Base-by-base conservation (phyloP, 2,888 invertebrate genomes). In the Lucinisca nassula region DNA sequence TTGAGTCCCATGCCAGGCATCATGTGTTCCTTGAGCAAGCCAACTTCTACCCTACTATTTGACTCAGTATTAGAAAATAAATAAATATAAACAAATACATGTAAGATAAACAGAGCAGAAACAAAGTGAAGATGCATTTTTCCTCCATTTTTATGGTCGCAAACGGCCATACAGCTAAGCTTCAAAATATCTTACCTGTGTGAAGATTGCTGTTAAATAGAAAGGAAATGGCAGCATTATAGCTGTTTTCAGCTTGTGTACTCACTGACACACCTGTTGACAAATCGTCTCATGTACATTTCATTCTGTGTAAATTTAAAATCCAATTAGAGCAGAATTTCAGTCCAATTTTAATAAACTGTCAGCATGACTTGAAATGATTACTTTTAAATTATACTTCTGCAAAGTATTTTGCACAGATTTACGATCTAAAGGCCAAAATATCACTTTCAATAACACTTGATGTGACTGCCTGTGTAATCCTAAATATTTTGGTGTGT, bases 191-290 rank as follows among this genome's bases (percentile, higher is more conserved):
- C 49, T 72, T 72, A 79, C 79, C 79, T 79, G 79, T 40, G 72
- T 72, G 32, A 79, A 79, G 37, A 79, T 79, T 14, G 79, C 72
- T n/a, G 79, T 79, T 24, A 79, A 30, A 70, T 79, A 79, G 27
- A 79, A 72, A 51, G 79, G 79, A 70, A 79, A 35, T 8, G 79
- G 35, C 37, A 79, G 30, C 79, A 79, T 79, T n/a, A 12, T 67
- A 14, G 32, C n/a, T 76, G 4, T 51, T 51, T 4, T n/a, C 58
- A 24, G 27, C 3, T 35, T 12, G 21, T 17, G 4, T 67, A 35
- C 17, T 67, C 35, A 67, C 35, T 35, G 67, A 67, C 67, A 67
- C 67, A 67, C 67, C 67, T 67, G 67, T 67, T 67, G 67, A 67
- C 67, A 67, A 67, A 32, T 67, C 67, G 35, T 67, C 35, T 67